Evolutionary conservation across 1,140 invertebrate species (phyloP).

Genomic region (Mylabris phalerata): DNA sequence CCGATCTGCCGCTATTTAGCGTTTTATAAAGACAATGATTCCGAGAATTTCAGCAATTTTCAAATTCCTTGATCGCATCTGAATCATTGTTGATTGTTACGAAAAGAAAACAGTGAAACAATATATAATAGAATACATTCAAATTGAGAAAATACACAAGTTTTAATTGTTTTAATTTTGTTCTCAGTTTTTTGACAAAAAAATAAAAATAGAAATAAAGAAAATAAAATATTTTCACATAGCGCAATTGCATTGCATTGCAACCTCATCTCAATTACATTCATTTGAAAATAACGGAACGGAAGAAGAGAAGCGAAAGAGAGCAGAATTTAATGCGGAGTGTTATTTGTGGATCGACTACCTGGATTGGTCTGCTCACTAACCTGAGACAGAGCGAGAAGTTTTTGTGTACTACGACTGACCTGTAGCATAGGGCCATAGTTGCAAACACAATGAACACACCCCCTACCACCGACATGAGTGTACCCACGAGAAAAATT

Average conservation of each 20-base stretch:
- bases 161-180: too few relatives aligned
- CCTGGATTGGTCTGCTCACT: slow-evolving; percentile 55
- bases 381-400: slow-evolving; percentile 94
- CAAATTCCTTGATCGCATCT: background rate
- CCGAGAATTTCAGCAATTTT: too few relatives aligned
- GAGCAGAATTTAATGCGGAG: slow-evolving; percentile 32
- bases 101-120: too few relatives aligned
- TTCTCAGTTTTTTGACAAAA: too few relatives aligned
- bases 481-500: slow-evolving; percentile 92
- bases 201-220: too few relatives aligned
- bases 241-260: slow-evolving; percentile 9
- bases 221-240: too few relatives aligned
- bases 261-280: slow-evolving; percentile 1
- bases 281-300: background rate
- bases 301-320: slow-evolving; percentile 27
- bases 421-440: slow-evolving; percentile 98
- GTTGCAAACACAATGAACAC: slow-evolving; percentile 97
- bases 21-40: too few relatives aligned
- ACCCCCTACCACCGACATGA: slow-evolving; percentile 96
- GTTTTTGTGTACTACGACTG: slow-evolving; percentile 96
- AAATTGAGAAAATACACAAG: too few relatives aligned
- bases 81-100: background rate
- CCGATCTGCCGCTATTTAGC: background rate
- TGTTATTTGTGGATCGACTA: slow-evolving; percentile 37
- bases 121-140: too few relatives aligned